phyloP scores from a whole-genome alignment of 2,797 vertebrate species.

The Gorsachius magnificus region DNA sequence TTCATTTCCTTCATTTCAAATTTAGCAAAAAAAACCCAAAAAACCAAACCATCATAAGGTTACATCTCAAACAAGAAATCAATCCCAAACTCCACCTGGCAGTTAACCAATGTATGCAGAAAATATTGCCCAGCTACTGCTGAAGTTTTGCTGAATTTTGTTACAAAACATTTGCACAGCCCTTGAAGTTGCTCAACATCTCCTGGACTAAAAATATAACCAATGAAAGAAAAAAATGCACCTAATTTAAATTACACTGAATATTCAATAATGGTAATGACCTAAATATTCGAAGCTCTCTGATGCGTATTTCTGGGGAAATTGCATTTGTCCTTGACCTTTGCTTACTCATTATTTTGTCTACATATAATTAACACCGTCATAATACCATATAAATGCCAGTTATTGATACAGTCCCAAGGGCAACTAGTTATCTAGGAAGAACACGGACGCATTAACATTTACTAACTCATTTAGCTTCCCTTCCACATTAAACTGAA shows the following conservation, averaged over 20 bases:
- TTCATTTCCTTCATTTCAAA: not conserved
- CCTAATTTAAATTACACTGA: slow-evolving; percentile 18
- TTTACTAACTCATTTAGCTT: slow-evolving; percentile 68
- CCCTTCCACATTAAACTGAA: slow-evolving; percentile 1
- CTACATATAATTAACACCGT: slow-evolving; percentile 59
- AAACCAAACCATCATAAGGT: not conserved
- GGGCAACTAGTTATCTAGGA: slow-evolving; percentile 42
- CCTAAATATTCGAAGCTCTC: slow-evolving; percentile 24
- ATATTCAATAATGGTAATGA: slow-evolving; percentile 61
- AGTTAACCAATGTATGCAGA: not conserved
- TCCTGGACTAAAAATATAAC: not conserved
- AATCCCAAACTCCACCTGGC: slow-evolving; percentile 19
- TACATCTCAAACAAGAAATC: not conserved
- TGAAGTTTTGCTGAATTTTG: not conserved
- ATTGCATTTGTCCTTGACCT: slow-evolving; percentile 63
- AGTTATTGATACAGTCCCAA: slow-evolving; percentile 61
- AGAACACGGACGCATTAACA: slow-evolving; percentile 56
- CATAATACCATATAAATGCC: slow-evolving; percentile 57
- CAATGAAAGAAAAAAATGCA: not conserved
- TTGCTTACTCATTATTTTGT: slow-evolving; percentile 59
- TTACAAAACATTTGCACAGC: not conserved
- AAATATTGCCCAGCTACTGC: not conserved
- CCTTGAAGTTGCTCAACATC: not conserved
- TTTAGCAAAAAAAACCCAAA: not conserved
- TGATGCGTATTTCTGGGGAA: not conserved